These are phyloP conservation scores for Drosophila demipolita DNA, from an alignment of 2,888 invertebrate genomes.

Conservation along the genomic window DNA sequence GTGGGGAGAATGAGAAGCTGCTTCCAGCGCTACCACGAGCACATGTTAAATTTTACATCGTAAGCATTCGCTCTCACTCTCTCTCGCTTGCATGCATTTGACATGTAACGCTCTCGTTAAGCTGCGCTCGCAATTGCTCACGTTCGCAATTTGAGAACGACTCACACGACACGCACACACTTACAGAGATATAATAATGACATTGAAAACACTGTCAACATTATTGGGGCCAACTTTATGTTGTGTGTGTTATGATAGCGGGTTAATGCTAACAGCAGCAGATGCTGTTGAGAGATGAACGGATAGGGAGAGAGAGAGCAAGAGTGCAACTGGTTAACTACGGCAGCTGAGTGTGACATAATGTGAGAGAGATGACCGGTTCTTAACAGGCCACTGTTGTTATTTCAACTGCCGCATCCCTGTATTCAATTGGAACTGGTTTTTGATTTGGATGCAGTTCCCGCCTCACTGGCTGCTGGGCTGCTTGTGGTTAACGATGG, in stretches of 20 bases:
- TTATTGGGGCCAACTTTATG: conserved; percentile 52
- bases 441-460: conserved; percentile 42
- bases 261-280: conserved; percentile 60
- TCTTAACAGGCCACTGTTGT: conserved; percentile 54
- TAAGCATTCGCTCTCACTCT: conserved; percentile 26
- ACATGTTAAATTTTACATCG: conserved; percentile 60
- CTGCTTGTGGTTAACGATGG: conserved; percentile 53
- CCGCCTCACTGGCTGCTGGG: conserved; percentile 32
- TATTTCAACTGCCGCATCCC: conserved; percentile 37
- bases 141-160: conserved; percentile 2
- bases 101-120: conserved; percentile 51
- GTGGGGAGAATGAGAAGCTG: conserved; percentile 18
- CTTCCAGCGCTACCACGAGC: conserved; percentile 2
- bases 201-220: conserved; percentile 76
- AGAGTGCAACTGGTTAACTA: conserved; percentile 57
- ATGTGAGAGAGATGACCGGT: conserved; percentile 49
- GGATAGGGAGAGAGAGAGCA: background rate
- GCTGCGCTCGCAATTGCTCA: conserved; percentile 13
- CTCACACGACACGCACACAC: conserved; percentile 16
- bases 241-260: conserved; percentile 39
- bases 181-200: conserved; percentile 64
- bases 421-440: conserved; percentile 54
- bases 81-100: conserved; percentile 31
- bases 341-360: conserved; percentile 49
- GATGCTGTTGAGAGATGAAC: conserved; percentile 49